These are phyloP conservation scores for Drosophila vallismaia DNA, from an alignment of 2,888 invertebrate species.

Conservation along the genomic window DNA sequence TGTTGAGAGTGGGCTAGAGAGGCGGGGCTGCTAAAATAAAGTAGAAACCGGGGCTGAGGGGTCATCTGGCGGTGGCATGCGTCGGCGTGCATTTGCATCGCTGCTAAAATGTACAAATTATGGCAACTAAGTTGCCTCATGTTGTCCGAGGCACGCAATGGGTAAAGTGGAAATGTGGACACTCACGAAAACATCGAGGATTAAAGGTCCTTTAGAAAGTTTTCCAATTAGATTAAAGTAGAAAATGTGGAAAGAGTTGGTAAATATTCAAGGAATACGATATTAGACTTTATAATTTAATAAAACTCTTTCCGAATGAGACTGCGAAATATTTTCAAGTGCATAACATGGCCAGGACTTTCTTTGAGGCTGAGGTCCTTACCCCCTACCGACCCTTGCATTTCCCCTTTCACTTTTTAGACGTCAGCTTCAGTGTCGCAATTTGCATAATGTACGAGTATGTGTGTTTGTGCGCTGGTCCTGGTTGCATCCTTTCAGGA, in stretches of 20 bases:
- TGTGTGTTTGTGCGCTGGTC: slow-evolving; percentile 2
- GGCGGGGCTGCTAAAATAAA: background rate
- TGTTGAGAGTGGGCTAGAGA: background rate
- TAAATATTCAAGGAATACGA: too few species aligned
- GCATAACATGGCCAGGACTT: slow-evolving; percentile 8
- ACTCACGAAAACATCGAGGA: background rate
- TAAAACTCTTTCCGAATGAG: background rate
- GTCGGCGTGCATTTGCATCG: slow-evolving; percentile 41
- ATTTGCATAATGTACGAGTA: slow-evolving; percentile 62
- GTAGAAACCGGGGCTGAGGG: background rate
- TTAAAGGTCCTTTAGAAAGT: background rate
- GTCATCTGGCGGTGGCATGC: slow-evolving; percentile 64
- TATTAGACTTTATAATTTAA: background rate
- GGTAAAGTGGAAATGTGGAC: slow-evolving; percentile 14
- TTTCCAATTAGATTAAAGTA: too few species aligned
- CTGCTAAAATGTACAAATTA: slow-evolving; percentile 71
- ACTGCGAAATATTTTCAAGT: background rate
- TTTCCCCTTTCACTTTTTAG: slow-evolving; percentile 2
- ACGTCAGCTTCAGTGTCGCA: slow-evolving; percentile 42
- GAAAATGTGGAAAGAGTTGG: too few species aligned
- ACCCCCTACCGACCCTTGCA: background rate
- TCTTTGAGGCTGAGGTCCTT: slow-evolving; percentile 18
- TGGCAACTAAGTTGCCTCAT: slow-evolving; percentile 74
- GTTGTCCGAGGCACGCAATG: slow-evolving; percentile 65
- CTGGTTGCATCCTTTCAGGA: slow-evolving; percentile 63